Percentiles rank a stretch among this genome's conserved stretches.
Evolutionary conservation across 2,888 invertebrate genomes (phyloP).

Genomic region (Choreutis nemorana): DNA sequence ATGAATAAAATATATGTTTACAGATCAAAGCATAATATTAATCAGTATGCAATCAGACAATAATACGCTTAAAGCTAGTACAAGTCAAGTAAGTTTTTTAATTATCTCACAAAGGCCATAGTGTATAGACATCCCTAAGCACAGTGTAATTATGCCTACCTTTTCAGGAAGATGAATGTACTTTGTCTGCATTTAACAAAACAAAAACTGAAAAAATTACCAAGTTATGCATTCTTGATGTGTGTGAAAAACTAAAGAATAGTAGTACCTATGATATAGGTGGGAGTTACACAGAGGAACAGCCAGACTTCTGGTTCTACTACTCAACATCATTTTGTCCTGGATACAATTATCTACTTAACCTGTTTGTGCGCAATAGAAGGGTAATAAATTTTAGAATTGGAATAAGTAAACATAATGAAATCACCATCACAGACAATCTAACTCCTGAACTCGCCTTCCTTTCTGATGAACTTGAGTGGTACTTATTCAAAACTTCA

Average conservation of each 20-base stretch:
- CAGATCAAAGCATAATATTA: too few relatives aligned
- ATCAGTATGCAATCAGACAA: too few relatives aligned
- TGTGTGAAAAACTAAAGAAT: constrained; percentile 21
- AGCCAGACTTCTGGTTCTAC: constrained; percentile 45
- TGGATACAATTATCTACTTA: constrained; percentile 30
- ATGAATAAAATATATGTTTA: too few relatives aligned
- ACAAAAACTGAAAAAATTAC: too few relatives aligned
- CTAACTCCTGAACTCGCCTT: constrained; percentile 10
- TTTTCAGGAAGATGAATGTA: constrained; percentile 21
- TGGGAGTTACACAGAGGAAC: constrained; percentile 28
- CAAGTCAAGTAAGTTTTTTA: too few relatives aligned
- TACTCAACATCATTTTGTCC: constrained; percentile 29
- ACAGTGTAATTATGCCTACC: too few relatives aligned
- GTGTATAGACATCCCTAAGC: too few relatives aligned
- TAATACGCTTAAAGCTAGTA: too few relatives aligned
- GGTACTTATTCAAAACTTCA: constrained; percentile 22
- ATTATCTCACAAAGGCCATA: too few relatives aligned
- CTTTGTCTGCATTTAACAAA: constrained; percentile 25
- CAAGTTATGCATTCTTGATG: constrained; percentile 34
- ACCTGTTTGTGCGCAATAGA: constrained; percentile 38
- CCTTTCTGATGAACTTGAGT: constrained; percentile 16
- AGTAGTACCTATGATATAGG: constrained; percentile 36
- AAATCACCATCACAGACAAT: constrained; percentile 12
- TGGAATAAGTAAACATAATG: constrained; percentile 23
- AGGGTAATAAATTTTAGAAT: constrained; percentile 27